These are phyloP conservation scores for Sinopyrophorus schimmeli DNA, from an alignment of 2,888 invertebrate species.

Conservation along the genomic window DNA sequence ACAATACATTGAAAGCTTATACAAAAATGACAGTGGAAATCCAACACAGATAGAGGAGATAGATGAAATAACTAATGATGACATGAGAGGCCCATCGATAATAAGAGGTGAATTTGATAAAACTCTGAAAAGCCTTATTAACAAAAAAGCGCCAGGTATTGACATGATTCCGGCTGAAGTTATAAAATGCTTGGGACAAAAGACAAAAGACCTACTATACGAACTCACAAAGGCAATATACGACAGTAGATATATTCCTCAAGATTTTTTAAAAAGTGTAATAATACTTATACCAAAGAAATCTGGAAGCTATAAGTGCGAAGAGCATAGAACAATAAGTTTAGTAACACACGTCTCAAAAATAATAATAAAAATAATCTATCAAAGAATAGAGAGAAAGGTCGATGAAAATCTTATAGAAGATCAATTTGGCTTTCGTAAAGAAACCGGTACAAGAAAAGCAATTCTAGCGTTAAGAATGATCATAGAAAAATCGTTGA, in stretches of 20 bases:
- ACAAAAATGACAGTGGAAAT: no score
- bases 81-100: neutral
- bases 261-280: constrained; percentile 6
- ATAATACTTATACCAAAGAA: neutral
- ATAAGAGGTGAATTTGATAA: neutral
- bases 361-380: neutral
- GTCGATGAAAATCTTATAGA: neutral
- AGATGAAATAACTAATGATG: constrained; percentile 3
- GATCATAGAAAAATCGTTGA: neutral
- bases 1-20: neutral
- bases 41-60: constrained; percentile 1
- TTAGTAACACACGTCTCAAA: constrained; percentile 1
- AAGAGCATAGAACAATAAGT: constrained; percentile 4
- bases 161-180: constrained; percentile 1
- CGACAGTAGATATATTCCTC: neutral
- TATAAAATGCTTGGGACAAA: neutral
- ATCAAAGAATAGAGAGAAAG: neutral
- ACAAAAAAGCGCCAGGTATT: constrained; percentile 5
- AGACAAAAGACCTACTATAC: neutral
- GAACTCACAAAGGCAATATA: constrained; percentile 1
- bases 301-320: neutral
- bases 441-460: constrained; percentile 1
- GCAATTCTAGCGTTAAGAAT: neutral
- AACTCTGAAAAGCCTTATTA: neutral
- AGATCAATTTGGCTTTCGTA: constrained; percentile 2